These are phyloP conservation scores for Elephantulus edwardii DNA, from an alignment of 2,113 vertebrate species.

Conservation along the genomic window DNA sequence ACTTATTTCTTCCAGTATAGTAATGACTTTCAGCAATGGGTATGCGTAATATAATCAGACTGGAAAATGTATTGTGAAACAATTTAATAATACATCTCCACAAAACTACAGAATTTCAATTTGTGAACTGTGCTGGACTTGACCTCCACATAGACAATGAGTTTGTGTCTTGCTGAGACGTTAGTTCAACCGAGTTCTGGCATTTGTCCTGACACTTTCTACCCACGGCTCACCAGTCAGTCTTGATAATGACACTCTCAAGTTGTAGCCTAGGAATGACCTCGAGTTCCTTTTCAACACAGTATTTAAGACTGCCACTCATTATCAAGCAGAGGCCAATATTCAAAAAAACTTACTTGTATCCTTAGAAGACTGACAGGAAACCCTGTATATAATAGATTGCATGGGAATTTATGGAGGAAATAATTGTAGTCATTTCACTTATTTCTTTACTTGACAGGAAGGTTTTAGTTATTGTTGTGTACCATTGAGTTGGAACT, in stretches of 20 bases:
- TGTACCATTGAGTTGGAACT: too few relatives aligned
- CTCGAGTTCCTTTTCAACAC: background rate
- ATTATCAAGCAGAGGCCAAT: background rate
- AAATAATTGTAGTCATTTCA: conserved; percentile 26
- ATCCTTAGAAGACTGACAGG: background rate
- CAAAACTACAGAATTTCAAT: background rate
- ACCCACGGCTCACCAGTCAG: background rate
- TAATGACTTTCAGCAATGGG: too few relatives aligned
- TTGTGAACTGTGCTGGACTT: background rate
- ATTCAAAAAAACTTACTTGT: background rate
- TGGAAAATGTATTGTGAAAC: background rate
- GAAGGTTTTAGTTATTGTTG: conserved; percentile 32
- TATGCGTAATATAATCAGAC: background rate
- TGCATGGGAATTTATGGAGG: background rate
- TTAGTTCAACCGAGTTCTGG: background rate
- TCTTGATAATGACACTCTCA: background rate
- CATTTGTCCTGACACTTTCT: background rate
- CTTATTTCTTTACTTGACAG: background rate
- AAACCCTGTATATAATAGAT: background rate
- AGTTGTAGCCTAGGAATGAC: background rate
- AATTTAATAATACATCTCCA: background rate
- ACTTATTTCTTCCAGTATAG: background rate
- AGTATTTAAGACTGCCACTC: background rate
- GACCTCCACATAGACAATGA: background rate
- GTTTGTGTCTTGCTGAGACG: background rate